Conservation (phyloP, 2,113 vertebrate species). For the Silurus meridionalis region DNA sequence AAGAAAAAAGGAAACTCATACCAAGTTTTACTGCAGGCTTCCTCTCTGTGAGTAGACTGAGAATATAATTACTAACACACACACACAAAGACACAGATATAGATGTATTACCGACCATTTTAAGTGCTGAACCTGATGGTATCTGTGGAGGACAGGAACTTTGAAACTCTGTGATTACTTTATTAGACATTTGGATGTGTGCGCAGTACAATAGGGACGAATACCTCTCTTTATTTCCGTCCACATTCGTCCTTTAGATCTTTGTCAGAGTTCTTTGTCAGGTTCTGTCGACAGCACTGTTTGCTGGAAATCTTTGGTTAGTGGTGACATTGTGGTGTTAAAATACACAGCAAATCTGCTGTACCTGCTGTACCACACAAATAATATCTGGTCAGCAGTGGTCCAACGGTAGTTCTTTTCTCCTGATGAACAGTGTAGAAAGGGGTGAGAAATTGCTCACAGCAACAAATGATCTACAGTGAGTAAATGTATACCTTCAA, state of each 20-base stretch:
- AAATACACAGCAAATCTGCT: neutral
- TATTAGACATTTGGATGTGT: neutral
- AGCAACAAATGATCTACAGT: neutral
- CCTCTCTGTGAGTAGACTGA: constrained; percentile 42
- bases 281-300: neutral
- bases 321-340: neutral
- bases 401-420: neutral
- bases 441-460: neutral
- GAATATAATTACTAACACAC: neutral
- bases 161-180: neutral
- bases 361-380: neutral
- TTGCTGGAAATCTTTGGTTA: neutral
- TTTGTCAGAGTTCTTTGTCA: neutral
- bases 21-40: constrained; percentile 45
- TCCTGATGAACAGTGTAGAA: neutral
- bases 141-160: no score
- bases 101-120: no score
- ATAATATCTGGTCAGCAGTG: neutral
- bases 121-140: no score
- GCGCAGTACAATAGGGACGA: neutral
- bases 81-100: no score
- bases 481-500: neutral
- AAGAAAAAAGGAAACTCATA: constrained; percentile 38
- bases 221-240: neutral
- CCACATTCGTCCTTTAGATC: neutral